A percentile compares a stretch with the other conserved stretches of the same genome.
Evolutionary conservation across 1,140 invertebrate genomes (phyloP).

Genomic region (Macrobrachium nipponense): DNA sequence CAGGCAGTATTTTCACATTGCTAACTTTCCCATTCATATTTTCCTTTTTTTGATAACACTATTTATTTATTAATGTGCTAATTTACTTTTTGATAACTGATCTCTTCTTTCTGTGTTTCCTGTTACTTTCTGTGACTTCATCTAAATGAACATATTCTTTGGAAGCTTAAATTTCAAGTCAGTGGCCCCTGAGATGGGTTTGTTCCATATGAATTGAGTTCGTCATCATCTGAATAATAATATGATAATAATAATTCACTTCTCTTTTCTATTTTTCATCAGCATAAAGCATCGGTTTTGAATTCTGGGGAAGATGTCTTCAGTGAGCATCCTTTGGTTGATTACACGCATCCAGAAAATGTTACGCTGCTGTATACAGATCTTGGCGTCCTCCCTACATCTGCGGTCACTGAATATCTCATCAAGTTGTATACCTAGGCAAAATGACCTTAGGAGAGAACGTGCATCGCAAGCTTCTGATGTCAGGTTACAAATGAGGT

Average conservation of each 20-base stretch:
- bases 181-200: no score
- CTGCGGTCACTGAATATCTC: constrained; percentile 96
- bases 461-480: not conserved
- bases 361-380: constrained; percentile 96
- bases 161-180: no score
- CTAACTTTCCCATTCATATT: no score
- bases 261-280: constrained; percentile 76
- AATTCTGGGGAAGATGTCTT: constrained; percentile 72
- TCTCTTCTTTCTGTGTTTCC: no score
- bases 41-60: no score
- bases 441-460: not conserved
- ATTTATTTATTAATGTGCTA: no score
- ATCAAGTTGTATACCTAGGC: constrained; percentile 92
- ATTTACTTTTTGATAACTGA: no score
- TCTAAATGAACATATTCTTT: no score
- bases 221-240: no score
- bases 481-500: not conserved
- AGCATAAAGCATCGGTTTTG: constrained; percentile 70
- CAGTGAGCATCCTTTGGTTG: constrained; percentile 88
- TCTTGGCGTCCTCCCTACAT: constrained; percentile 93
- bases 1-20: no score
- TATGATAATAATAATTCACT: constrained; percentile 36
- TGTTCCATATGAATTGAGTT: no score
- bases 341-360: constrained; percentile 95
- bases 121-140: no score